Evolutionary conservation across 2,888 invertebrate species (phyloP), one percentile per base, ranked within the genome.

Genomic region (Melolontha melolontha): DNA sequence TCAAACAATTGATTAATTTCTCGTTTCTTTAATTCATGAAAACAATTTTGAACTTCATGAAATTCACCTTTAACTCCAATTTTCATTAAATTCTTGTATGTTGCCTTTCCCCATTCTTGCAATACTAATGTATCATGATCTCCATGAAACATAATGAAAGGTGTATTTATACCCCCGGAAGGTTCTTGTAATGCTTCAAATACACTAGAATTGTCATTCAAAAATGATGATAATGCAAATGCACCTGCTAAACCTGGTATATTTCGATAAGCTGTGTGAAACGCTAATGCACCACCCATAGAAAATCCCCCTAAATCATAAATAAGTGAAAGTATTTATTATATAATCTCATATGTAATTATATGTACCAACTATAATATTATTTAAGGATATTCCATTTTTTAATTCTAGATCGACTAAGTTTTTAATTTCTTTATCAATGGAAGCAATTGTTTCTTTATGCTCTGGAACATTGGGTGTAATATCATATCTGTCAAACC

Each of bases 201-300:
- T 1, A 95, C 89, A 17, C 85, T 77, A 0, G 94, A 94, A 52
- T 89, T 86, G 0, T 80, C 77, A 70, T 92, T 92, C 0, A 95
- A 84, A 78, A 95, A 95, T 5, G 93, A 90, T 10, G 95, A 94
- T 68, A 93, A 86, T 0, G 88, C 89, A 82, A 94, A 92, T 1
- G 89, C 87, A 2, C 93, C 95, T 16, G 91, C 93, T 7, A 95
- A 66, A 8, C 89, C 86, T 1, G 86, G 86, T 12, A 87, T 85
- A 79, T 89, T 88, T 78, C 91, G 86, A 77, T 89, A 94, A 0
- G 88, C 92, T 16, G 91, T 82, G 74, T 95, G 92, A 14, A 94
- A 78, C 0, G 95, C 88, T 75, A 95, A 81, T 0, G 91, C 88
- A 39, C 94, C 95, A 22, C 95, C 95, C 94, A 95, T 95, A 5